Conservation (phyloP, 35 echinoderm and acorn worm genomes). For the Heliocidaris tuberculata region DNA sequence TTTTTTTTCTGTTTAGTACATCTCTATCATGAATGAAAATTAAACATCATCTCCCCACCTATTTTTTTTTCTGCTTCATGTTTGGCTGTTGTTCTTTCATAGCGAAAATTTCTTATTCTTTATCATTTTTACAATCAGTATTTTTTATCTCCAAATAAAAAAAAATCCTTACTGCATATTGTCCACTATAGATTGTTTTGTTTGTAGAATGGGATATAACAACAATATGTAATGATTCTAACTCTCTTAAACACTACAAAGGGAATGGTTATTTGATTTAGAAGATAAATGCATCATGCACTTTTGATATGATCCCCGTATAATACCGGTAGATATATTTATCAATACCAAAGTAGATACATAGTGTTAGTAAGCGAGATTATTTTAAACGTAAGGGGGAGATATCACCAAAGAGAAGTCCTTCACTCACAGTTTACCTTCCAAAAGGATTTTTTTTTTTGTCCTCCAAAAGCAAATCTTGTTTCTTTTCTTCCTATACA, state of each 20-base stretch:
- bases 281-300: neutral
- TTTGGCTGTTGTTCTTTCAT: too few relatives aligned
- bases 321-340: neutral
- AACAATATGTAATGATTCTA: neutral
- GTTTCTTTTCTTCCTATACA: neutral
- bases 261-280: neutral
- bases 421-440: too few relatives aligned
- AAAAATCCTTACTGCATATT: too few relatives aligned
- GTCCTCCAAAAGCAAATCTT: neutral
- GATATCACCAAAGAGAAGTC: too few relatives aligned
- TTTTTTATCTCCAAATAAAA: too few relatives aligned
- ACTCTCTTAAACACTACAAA: neutral
- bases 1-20: too few relatives aligned
- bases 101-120: too few relatives aligned
- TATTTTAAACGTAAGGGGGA: neutral
- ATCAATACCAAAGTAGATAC: neutral
- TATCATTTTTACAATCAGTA: too few relatives aligned
- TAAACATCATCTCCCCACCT: too few relatives aligned
- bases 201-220: neutral
- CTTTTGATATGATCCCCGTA: neutral
- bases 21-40: too few relatives aligned
- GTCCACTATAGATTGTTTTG: neutral
- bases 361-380: neutral
- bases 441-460: neutral
- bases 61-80: too few relatives aligned